phyloP scores from a whole-genome alignment of 2,888 invertebrate species.

The Dione juno region DNA sequence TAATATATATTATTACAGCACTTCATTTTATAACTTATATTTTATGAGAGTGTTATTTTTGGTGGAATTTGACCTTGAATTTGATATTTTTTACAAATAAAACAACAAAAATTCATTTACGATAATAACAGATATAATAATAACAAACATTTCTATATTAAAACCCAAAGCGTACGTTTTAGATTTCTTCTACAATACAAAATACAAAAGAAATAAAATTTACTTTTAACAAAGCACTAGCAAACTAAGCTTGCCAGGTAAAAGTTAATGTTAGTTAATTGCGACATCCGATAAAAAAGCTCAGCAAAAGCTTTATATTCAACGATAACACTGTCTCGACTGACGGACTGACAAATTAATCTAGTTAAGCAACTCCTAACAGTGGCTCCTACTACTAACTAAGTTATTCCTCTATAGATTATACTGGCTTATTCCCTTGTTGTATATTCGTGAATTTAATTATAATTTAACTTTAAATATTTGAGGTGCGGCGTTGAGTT shows the following conservation, averaged over 20 bases:
- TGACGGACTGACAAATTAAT: constrained; percentile 39
- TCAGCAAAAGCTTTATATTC: neutral
- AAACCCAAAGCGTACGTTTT: no score
- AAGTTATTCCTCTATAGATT: constrained; percentile 27
- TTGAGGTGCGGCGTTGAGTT: no score
- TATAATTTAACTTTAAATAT: neutral
- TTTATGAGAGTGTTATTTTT: neutral
- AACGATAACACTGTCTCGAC: constrained; percentile 21
- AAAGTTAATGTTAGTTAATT: constrained; percentile 17
- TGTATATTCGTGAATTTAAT: constrained; percentile 11
- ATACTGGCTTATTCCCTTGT: constrained; percentile 11
- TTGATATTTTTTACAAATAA: neutral
- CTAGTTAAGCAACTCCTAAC: constrained; percentile 34
- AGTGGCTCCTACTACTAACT: constrained; percentile 12
- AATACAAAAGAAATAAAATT: neutral
- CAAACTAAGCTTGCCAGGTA: neutral
- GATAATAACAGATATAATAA: no score
- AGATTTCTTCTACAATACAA: neutral
- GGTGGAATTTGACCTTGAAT: neutral
- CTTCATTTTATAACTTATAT: constrained; percentile 6
- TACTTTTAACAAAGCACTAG: neutral
- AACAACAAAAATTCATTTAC: no score
- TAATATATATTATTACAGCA: neutral
- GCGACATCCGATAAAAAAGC: constrained; percentile 9
- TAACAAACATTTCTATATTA: no score